Base-by-base conservation (phyloP, 2,888 invertebrate genomes). In the Chrysomela aeneicollis region DNA sequence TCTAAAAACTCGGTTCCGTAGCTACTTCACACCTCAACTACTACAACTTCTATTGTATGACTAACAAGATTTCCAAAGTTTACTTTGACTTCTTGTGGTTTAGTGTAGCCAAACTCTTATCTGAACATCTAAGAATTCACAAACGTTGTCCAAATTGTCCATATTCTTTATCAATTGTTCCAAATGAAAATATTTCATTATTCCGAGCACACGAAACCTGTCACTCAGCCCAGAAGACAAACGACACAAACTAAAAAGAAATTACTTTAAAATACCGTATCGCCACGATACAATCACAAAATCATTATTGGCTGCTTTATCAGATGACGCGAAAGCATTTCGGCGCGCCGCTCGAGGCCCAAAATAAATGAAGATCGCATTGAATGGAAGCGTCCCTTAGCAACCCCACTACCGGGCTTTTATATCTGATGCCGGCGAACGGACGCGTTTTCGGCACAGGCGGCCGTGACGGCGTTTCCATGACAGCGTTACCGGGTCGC, bases 351-450 rank as follows among this genome's bases (percentile, higher is more conserved):
- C 66, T 66, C 47, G 55, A 63, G 73, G 76, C 73, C 67, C 64
- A 70, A 74, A 76, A 75, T 73, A 76, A 78, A 78, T 76, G 76
- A 76, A 77, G 75, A 74, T 67, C 73, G 75, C 76, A 77, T 76
- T 76, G 76, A 76, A 76, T 76, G 73, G 74, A 77, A 77, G 73
- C 77, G 75, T 76, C 77, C 75, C 76, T 75, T 74, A 72, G 76
- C 76, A 76, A 76, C 76, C 75, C 73, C 58, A 59, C 66, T 66
- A 70, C 67, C 62, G 68, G 69, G 66, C 70, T 68, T 73, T 72
- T 74, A 72, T 73, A 73, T 74, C 72, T 74, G 73, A 74, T 72
- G 73, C 68, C 71, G 67, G 71, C 69, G 72, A 73, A 70, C 69
- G 72, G 73, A 66, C 68, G 66, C 64, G 66, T 69, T 71, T 69